Evolutionary conservation across 1,140 invertebrate genomes (phyloP), one percentile per base, ranked within the genome.

Genomic region (Galleria mellonella): DNA sequence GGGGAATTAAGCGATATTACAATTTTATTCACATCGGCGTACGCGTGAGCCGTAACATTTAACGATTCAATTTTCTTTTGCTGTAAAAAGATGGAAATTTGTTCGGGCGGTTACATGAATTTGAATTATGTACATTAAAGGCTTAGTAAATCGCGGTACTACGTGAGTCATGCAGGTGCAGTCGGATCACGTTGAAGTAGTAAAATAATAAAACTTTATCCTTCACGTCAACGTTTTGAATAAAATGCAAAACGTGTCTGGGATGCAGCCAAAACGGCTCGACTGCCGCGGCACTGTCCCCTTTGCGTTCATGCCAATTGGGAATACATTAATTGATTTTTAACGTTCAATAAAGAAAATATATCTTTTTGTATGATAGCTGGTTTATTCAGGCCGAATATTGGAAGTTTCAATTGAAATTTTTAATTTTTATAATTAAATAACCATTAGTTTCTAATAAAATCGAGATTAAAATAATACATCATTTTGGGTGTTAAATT

Each of bases 121-220:
- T 37, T 47, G 44, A 47, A 37, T 39, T 39, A 15, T 11, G 9
- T 27, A 27, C n/a, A 32, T 23, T 33, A 13, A 32, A 17, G 37
- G 17, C 27, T 15, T 31, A 33, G 41, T 27, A 36, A 38, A 42
- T 40, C 40, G 40, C 28, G 14, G 13, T 38, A 28, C 30, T 32
- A 23, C 17, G 33, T 32, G 27, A 9, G 35, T 37, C 12, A 37
- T 12, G 35, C 35, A 37, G 62, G 60, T 68, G 54, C 45, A 84
- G 64, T 72, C 81, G 33, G 57, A 67, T 76, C 81, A 82, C 81
- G 81, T 77, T 42, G 57, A 56, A 74, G 72, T 78, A 81, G 73
- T 84, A 84, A 84, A 84, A 84, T 81, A 82, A 82, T 84, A 84
- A 73, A 79, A 84, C 65, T 82, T 76, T 76, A 79, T 79, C 68